A percentile compares a stretch with the other conserved stretches of the same genome.
Evolutionary conservation across 2,888 invertebrate genomes (phyloP).

Genomic region (Charanyca ferruginea): DNA sequence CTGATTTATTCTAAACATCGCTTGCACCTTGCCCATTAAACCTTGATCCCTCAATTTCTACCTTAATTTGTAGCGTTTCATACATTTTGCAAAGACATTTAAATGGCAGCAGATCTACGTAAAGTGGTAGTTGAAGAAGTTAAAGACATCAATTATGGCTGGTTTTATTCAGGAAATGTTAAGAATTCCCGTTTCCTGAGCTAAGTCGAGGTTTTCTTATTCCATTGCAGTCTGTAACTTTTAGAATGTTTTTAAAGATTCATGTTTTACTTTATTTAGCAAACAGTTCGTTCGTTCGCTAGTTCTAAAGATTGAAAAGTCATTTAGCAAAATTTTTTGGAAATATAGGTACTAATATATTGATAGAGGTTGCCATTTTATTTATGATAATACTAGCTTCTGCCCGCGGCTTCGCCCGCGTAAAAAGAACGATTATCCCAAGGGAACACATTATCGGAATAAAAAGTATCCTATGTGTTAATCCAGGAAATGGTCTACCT

Average conservation of each 20-base stretch:
- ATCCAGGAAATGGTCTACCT: too few species aligned
- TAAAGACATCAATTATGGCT: conserved; percentile 46
- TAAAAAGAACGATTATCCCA: too few species aligned
- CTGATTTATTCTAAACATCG: conserved; percentile 27
- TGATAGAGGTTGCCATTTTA: too few species aligned
- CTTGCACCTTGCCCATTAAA: conserved; percentile 4
- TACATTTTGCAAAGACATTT: conserved; percentile 18
- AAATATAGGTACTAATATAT: too few species aligned
- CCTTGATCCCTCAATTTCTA: conserved; percentile 16
- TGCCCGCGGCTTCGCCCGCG: too few species aligned
- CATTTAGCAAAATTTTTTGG: too few species aligned
- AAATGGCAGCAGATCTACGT: conserved; percentile 6
- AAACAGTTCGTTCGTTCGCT: too few species aligned
- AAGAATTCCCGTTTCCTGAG: conserved; percentile 34
- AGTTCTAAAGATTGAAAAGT: too few species aligned
- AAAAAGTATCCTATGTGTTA: too few species aligned
- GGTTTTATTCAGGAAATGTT: conserved; percentile 37
- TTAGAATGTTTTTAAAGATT: not conserved
- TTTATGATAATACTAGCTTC: too few species aligned
- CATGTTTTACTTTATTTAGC: not conserved
- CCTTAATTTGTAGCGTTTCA: conserved; percentile 21
- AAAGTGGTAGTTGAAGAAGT: conserved; percentile 16
- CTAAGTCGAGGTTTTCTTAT: conserved; percentile 18
- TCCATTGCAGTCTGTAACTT: not conserved
- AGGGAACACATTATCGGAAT: too few species aligned